A percentile compares a stretch with the other conserved stretches of the same genome.
phyloP scores from a whole-genome alignment of 2,888 invertebrate genomes.

The Piscicola geometra region DNA sequence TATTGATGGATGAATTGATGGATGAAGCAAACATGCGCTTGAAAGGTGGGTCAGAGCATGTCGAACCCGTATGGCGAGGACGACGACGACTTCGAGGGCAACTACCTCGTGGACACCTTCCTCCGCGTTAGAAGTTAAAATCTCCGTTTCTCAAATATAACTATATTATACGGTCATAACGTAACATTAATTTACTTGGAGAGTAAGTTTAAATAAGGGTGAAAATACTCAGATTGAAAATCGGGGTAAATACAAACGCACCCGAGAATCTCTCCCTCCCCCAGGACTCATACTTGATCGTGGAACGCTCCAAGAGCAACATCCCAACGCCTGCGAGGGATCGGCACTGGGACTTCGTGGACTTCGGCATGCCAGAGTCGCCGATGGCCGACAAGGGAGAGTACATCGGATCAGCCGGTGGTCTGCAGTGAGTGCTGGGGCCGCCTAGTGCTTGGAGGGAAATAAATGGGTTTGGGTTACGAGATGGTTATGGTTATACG shows the following conservation, averaged over 20 bases:
- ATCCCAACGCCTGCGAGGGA: constrained; percentile 18
- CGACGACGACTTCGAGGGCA: constrained; percentile 30
- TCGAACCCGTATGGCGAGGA: constrained; percentile 24
- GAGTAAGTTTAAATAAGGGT: background rate
- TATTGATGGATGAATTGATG: too few species aligned
- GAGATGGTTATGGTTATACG: too few species aligned
- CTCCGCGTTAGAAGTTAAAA: background rate
- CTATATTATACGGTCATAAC: background rate
- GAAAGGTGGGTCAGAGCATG: constrained; percentile 20
- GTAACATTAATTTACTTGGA: background rate
- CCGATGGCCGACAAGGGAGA: background rate
- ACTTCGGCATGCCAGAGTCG: background rate
- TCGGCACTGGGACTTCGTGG: constrained; percentile 7
- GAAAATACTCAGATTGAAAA: background rate
- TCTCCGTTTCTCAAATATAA: background rate
- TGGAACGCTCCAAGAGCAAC: constrained; percentile 21
- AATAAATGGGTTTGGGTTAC: too few species aligned
- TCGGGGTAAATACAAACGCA: too few species aligned
- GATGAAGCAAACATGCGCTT: too few species aligned
- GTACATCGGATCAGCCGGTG: constrained; percentile 29
- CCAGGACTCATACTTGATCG: too few species aligned
- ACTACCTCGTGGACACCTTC: constrained; percentile 14
- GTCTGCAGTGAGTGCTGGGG: background rate
- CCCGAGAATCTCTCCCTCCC: too few species aligned
- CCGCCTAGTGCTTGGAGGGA: too few species aligned